These are phyloP conservation scores for Dryococelus australis DNA, from an alignment of 2,888 invertebrate genomes.

Conservation along the genomic window DNA sequence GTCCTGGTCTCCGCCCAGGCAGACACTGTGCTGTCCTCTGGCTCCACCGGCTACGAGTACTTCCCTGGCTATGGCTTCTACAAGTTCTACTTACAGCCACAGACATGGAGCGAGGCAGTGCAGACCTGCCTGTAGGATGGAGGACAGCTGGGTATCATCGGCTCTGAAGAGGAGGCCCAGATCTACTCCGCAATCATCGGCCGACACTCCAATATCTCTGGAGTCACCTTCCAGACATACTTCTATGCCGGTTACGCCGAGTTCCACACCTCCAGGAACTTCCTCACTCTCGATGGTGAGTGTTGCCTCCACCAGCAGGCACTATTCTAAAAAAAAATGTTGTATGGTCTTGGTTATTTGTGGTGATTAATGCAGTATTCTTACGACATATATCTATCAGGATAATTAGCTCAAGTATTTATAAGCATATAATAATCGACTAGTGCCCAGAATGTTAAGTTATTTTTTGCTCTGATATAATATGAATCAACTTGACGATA, in stretches of 20 bases:
- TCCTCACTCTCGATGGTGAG: constrained; percentile 40
- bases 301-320: not conserved
- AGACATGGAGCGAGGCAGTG: constrained; percentile 17
- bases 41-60: constrained; percentile 44
- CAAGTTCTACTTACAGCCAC: constrained; percentile 17
- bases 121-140: constrained; percentile 33
- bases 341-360: too few relatives aligned
- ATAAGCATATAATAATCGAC: too few relatives aligned
- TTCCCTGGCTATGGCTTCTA: constrained; percentile 32
- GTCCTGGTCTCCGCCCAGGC: constrained; percentile 50
- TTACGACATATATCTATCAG: too few relatives aligned
- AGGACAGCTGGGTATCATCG: constrained; percentile 44
- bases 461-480: too few relatives aligned
- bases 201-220: constrained; percentile 31
- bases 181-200: constrained; percentile 28
- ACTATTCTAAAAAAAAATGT: not conserved
- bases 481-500: too few relatives aligned
- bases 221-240: constrained; percentile 32
- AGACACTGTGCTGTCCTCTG: constrained; percentile 55
- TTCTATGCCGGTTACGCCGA: constrained; percentile 42
- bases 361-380: too few relatives aligned
- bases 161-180: constrained; percentile 32
- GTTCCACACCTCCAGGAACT: constrained; percentile 36
- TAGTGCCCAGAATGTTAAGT: too few relatives aligned
- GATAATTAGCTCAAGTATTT: too few relatives aligned